Evolutionary conservation across 2,797 vertebrate species (phyloP), one percentile per base, ranked within the genome.

Genomic region (Nasua narica): DNA sequence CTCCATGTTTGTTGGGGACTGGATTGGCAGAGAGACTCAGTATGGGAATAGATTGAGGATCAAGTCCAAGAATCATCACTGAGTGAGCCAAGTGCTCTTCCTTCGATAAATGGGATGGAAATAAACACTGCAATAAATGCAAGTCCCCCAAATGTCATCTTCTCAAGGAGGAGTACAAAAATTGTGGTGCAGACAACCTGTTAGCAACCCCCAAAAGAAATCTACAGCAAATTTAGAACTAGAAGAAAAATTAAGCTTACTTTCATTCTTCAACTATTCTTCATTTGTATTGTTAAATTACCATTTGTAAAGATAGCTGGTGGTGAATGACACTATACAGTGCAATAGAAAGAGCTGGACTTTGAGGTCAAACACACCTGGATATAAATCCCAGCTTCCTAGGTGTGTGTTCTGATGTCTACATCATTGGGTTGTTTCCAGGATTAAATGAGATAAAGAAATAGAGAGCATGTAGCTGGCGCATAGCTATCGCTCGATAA

Each of bases 331-430:
- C 48, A 58, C 60, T 54, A 7, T 74, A 50, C 3, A 5, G 4
- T 85, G 6, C 58, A 56, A 56, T 72, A 21, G 15, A 72, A 95
- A 93, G 48, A 93, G 35, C 4, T 93, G 67, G 58, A 77, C 83
- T 95, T 96, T 82, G 90, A 90, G 91, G 87, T 91, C 79, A 95
- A 93, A 92, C 56, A 77, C n/a, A 50, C 65, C 69, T 90, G 60
- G 37, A 90, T 90, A 67, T 83, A 65, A 92, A 74, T 87, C 48
- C 95, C 48, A 60, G 35, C 25, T 89, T 69, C 72, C 81, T 87
- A 84, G 86, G 32, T 87, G 7, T 87, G 27, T 83, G 32, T 86
- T 90, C 81, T 60, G n/a, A 35, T 86, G 62, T 65, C 32, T 70
- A 35, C 23, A 83, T 92, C 40, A 95, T 37, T 92, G 62, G 23